Evolutionary conservation across 2,113 vertebrate genomes (phyloP).

Genomic region (Asarcornis scutulata): DNA sequence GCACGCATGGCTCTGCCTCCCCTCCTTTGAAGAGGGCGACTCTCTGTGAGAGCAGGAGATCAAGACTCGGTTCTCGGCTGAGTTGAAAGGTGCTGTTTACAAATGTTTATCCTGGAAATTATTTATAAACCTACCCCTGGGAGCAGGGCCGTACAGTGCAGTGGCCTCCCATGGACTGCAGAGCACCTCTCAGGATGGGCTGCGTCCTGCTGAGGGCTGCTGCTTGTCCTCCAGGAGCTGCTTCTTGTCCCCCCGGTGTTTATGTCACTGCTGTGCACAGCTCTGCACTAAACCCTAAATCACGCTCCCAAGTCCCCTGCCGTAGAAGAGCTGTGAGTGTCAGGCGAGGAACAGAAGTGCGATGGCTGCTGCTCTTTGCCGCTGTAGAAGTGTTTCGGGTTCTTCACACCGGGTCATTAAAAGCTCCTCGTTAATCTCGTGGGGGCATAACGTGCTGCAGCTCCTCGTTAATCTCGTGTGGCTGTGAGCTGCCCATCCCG

Average conservation of each 20-base stretch:
- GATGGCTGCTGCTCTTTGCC: not conserved
- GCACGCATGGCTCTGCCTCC: not conserved
- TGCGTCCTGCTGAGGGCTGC: not conserved
- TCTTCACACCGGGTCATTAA: not conserved
- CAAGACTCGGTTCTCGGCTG: not conserved
- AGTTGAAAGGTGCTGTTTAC: constrained; percentile 32
- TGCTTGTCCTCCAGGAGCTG: not conserved
- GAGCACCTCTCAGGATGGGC: not conserved
- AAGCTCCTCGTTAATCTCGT: not conserved
- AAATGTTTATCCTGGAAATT: constrained; percentile 29
- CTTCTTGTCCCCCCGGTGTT: accelerated
- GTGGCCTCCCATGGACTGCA: not conserved
- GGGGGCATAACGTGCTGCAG: accelerated
- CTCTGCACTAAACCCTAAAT: not conserved
- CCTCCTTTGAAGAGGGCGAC: constrained; percentile 2
- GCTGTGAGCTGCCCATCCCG: accelerated
- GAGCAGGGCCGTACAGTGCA: not conserved
- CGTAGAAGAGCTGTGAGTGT: accelerated
- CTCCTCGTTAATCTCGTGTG: not conserved
- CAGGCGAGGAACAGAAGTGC: not conserved
- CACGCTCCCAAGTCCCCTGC: accelerated
- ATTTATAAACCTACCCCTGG: constrained; percentile 9
- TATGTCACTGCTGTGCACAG: accelerated
- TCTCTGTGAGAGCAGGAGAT: not conserved
- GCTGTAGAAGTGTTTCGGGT: not conserved